Conservation (phyloP, 2,113 vertebrate genomes). For the Tympanuchus pallidicinctus region DNA sequence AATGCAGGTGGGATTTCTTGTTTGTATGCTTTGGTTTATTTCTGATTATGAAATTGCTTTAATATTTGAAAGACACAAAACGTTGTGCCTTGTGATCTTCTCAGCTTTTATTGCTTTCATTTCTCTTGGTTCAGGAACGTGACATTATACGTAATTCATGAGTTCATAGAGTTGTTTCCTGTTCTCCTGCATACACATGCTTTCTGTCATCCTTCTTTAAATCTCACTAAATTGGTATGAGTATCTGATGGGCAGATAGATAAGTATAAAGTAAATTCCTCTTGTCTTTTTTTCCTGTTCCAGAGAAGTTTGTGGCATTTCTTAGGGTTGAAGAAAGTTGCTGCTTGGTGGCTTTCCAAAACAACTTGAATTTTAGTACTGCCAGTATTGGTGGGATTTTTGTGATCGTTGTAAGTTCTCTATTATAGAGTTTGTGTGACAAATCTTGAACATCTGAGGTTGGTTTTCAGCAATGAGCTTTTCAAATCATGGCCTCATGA, state of each 20-base stretch:
- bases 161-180: neutral
- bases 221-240: neutral
- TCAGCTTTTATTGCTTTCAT: neutral
- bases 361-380: neutral
- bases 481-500: neutral
- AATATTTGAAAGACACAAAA: neutral
- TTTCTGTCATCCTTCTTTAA: neutral
- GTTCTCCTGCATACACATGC: neutral
- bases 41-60: neutral
- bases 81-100: neutral
- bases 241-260: neutral
- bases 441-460: neutral
- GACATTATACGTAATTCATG: neutral
- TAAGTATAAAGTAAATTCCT: neutral
- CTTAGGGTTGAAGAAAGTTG: neutral
- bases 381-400: neutral
- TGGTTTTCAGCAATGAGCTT: constrained; percentile 4
- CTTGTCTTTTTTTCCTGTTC: neutral
- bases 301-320: neutral
- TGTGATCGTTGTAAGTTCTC: constrained; percentile 16
- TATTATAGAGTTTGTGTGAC: neutral
- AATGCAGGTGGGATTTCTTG: neutral
- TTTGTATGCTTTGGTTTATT: neutral
- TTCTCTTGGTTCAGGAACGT: neutral
- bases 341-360: neutral